Evolutionary conservation across 2,113 vertebrate genomes (phyloP).

Genomic region (Ammodytes marinus): DNA sequence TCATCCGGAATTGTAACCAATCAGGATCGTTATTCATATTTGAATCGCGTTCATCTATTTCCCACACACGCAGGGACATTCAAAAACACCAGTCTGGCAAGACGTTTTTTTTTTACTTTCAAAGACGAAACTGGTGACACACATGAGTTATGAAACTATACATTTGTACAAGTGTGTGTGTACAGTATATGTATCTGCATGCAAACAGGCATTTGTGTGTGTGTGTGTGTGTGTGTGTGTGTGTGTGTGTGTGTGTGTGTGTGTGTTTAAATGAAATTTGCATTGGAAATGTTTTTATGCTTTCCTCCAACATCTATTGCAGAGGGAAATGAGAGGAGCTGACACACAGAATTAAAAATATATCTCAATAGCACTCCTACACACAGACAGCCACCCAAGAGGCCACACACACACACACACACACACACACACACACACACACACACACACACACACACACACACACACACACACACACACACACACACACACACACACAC

Average conservation of each 20-base stretch:
- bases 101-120: constrained; percentile 52
- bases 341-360: constrained; percentile 84
- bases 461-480: constrained; percentile 53
- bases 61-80: constrained; percentile 45
- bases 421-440: constrained; percentile 43
- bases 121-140: constrained; percentile 57
- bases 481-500: constrained; percentile 42
- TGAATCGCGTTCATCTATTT: constrained; percentile 59
- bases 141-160: constrained; percentile 58
- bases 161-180: constrained; percentile 8
- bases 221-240: neutral
- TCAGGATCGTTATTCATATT: constrained; percentile 51
- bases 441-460: constrained; percentile 40
- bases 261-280: constrained; percentile 62
- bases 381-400: constrained; percentile 67
- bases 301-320: constrained; percentile 74
- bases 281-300: constrained; percentile 72
- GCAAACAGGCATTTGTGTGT: constrained; percentile 19
- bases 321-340: constrained; percentile 76
- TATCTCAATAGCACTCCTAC: constrained; percentile 80
- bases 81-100: constrained; percentile 32
- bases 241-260: constrained; percentile 39
- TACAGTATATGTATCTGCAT: constrained; percentile 24
- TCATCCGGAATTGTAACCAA: constrained; percentile 33
- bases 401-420: constrained; percentile 52